Conservation (phyloP, 1,140 invertebrate species). For the Doryteuthis pealeii region DNA sequence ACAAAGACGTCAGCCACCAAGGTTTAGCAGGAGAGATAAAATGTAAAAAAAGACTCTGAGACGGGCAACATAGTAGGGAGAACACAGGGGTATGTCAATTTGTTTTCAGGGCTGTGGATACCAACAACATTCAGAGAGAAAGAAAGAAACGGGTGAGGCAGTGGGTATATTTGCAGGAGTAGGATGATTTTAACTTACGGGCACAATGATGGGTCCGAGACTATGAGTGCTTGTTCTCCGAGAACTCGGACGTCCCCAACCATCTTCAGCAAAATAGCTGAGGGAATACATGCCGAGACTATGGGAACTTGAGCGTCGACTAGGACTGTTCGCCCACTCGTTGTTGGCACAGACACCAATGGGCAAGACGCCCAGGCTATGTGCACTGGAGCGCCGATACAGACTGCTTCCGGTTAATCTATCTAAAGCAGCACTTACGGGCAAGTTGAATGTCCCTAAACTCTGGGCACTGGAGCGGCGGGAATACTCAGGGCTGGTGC, state of each 20-base stretch:
- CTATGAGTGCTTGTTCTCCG: constrained; percentile 12
- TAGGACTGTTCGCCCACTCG: constrained; percentile 32
- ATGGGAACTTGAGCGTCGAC: constrained; percentile 45
- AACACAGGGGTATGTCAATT: too few species aligned
- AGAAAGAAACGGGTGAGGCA: too few species aligned
- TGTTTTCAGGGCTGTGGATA: neutral
- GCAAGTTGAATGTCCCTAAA: constrained; percentile 45
- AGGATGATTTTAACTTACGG: constrained; percentile 2
- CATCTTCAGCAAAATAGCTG: constrained; percentile 50
- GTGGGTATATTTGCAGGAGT: too few species aligned
- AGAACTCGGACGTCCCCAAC: constrained; percentile 10
- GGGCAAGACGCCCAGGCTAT: constrained; percentile 51
- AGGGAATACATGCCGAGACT: constrained; percentile 50
- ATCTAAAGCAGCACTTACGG: constrained; percentile 51
- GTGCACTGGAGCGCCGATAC: constrained; percentile 48
- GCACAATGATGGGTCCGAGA: constrained; percentile 6
- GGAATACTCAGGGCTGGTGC: constrained; percentile 37
- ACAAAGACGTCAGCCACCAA: too few species aligned
- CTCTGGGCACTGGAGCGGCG: constrained; percentile 51
- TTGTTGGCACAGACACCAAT: constrained; percentile 37
- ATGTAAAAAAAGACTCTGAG: too few species aligned
- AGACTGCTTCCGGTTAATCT: constrained; percentile 40
- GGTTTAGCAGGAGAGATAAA: too few species aligned
- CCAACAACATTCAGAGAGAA: neutral
- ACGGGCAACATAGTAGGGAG: too few species aligned